These are phyloP conservation scores for Patiria miniata DNA, from an alignment of 35 echinoderm and acorn worm genomes.

Conservation along the genomic window DNA sequence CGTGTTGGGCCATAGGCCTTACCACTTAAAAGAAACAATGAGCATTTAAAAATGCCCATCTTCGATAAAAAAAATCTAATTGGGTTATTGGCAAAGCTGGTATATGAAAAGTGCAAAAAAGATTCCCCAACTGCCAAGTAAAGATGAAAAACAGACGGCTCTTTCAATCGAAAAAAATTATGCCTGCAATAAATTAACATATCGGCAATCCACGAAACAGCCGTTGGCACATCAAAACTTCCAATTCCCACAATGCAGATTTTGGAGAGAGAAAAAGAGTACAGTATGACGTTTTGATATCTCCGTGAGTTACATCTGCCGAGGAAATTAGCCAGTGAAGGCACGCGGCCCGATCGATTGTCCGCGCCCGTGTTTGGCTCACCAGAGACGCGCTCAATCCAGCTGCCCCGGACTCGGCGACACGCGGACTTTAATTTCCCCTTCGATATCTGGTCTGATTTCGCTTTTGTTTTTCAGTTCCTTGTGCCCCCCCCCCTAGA, in stretches of 20 bases:
- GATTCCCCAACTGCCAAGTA: too few relatives aligned
- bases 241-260: neutral
- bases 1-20: too few relatives aligned
- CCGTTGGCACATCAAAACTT: neutral
- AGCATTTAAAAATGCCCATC: too few relatives aligned
- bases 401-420: neutral
- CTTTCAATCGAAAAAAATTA: too few relatives aligned
- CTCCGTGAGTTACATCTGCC: constrained; percentile 17
- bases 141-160: too few relatives aligned
- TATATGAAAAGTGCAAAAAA: too few relatives aligned
- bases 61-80: too few relatives aligned
- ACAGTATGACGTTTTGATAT: constrained; percentile 21
- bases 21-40: too few relatives aligned
- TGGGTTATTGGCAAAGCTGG: too few relatives aligned
- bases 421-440: neutral
- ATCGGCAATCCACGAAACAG: neutral
- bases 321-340: constrained; percentile 21
- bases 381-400: neutral
- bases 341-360: constrained; percentile 16
- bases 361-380: neutral
- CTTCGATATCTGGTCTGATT: constrained; percentile 1
- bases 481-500: neutral
- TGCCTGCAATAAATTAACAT: too few relatives aligned
- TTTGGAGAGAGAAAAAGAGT: neutral
- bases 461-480: neutral